Percentiles rank a stretch among this genome's conserved stretches.
Evolutionary conservation across 2,113 vertebrate species (phyloP).

Genomic region (Erythrocercus mccallii): DNA sequence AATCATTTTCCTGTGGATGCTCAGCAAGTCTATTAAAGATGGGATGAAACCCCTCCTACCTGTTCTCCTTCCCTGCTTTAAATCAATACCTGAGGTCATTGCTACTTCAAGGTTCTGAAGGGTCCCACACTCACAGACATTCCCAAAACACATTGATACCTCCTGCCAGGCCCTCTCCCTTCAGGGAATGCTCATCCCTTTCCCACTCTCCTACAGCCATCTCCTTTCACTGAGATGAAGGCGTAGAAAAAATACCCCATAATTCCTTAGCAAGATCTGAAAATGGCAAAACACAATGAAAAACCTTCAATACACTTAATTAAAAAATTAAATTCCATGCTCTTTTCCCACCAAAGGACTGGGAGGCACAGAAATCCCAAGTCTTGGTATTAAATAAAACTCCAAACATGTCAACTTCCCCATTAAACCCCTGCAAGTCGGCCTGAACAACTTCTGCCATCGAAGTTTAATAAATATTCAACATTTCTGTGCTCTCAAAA

Average conservation of each 20-base stretch:
- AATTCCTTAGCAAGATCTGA: not conserved
- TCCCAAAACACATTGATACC: not conserved
- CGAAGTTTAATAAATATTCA: not conserved
- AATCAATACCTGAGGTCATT: not conserved
- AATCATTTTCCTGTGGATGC: not conserved
- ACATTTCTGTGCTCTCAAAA: not conserved
- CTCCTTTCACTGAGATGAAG: not conserved
- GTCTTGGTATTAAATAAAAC: not conserved
- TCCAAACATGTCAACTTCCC: not conserved
- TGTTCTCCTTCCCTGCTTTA: not conserved
- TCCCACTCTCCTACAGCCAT: not conserved
- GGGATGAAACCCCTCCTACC: not conserved
- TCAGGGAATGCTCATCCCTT: not conserved
- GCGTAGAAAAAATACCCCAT: not conserved
- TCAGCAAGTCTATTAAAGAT: not conserved
- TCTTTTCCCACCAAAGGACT: not conserved
- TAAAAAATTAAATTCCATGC: not conserved
- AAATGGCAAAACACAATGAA: not conserved
- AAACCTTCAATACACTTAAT: fast-evolving
- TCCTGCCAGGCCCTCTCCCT: not conserved
- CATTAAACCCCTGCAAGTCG: not conserved
- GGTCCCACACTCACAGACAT: not conserved
- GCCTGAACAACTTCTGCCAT: not conserved
- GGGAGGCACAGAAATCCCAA: not conserved
- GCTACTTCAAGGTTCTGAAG: not conserved